Evolutionary conservation across 30 jellyfish, hydroid and myxozoan genomes (phyloP).

Genomic region (Cassiopea xamachana): DNA sequence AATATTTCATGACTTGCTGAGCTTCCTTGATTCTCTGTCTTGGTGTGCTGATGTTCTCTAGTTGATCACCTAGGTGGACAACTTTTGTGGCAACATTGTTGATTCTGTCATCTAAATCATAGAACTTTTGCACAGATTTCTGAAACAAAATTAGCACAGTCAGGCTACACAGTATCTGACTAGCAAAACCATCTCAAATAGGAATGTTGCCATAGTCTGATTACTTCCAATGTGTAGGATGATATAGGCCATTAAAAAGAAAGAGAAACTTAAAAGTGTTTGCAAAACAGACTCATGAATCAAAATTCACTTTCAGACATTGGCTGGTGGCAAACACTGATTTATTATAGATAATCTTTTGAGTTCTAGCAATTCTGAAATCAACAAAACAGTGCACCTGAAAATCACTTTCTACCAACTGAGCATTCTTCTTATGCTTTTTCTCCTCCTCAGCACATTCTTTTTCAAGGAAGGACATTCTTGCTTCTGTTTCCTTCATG

Average conservation of each 20-base stretch:
- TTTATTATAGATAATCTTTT: neutral
- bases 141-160: neutral
- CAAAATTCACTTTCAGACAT: too few relatives aligned
- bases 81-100: slow-evolving; percentile 98
- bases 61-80: slow-evolving; percentile 97
- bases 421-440: slow-evolving; percentile 79
- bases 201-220: too few relatives aligned
- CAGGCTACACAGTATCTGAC: too few relatives aligned
- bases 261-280: too few relatives aligned
- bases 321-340: neutral
- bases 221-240: too few relatives aligned
- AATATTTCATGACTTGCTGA: slow-evolving; percentile 93
- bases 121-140: slow-evolving; percentile 85
- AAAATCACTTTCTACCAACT: slow-evolving; percentile 81
- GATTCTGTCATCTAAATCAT: slow-evolving; percentile 95
- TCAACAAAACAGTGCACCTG: slow-evolving; percentile 45
- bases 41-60: slow-evolving; percentile 96
- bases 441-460: slow-evolving; percentile 92
- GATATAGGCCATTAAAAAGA: too few relatives aligned
- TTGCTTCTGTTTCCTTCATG: slow-evolving; percentile 87
- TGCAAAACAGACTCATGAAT: too few relatives aligned
- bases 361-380: neutral
- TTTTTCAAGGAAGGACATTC: slow-evolving; percentile 79
- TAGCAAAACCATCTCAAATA: too few relatives aligned
- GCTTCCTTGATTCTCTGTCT: slow-evolving; percentile 96